Evolutionary conservation across 2,797 vertebrate genomes (phyloP).

Genomic region (Gorsachius magnificus): DNA sequence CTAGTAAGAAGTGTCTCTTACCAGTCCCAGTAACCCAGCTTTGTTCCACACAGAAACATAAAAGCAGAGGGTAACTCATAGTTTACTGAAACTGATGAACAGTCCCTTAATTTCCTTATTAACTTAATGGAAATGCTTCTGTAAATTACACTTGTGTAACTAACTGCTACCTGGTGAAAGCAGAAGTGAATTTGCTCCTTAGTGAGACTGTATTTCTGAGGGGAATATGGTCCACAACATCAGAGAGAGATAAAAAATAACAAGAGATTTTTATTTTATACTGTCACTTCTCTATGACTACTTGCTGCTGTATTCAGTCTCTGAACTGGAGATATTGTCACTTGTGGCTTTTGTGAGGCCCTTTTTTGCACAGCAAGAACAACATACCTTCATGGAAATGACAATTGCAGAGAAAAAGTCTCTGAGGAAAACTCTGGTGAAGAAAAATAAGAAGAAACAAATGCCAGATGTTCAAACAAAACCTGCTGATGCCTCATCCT

Average conservation of each 20-base stretch:
- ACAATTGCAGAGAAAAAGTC: background rate
- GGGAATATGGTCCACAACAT: background rate
- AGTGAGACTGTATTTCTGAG: background rate
- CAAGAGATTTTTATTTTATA: background rate
- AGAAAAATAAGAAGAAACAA: background rate
- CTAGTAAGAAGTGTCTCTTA: background rate
- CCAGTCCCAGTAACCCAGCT: background rate
- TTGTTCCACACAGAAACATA: background rate
- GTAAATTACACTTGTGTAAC: background rate
- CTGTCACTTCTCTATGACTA: background rate
- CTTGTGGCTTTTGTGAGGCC: background rate
- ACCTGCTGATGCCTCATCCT: background rate
- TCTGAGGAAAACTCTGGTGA: background rate
- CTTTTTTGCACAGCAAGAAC: background rate
- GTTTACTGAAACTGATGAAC: background rate
- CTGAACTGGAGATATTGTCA: background rate
- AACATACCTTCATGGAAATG: background rate
- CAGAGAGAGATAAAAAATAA: background rate
- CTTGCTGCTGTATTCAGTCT: background rate
- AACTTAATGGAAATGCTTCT: background rate
- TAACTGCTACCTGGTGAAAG: background rate
- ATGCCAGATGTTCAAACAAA: slow-evolving; percentile 44
- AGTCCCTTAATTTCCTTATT: background rate
- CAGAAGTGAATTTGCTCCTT: background rate
- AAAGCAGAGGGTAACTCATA: background rate